Evolutionary conservation across 2,113 vertebrate species (phyloP).

Genomic region (Hypocryptadius cinnamomeus): DNA sequence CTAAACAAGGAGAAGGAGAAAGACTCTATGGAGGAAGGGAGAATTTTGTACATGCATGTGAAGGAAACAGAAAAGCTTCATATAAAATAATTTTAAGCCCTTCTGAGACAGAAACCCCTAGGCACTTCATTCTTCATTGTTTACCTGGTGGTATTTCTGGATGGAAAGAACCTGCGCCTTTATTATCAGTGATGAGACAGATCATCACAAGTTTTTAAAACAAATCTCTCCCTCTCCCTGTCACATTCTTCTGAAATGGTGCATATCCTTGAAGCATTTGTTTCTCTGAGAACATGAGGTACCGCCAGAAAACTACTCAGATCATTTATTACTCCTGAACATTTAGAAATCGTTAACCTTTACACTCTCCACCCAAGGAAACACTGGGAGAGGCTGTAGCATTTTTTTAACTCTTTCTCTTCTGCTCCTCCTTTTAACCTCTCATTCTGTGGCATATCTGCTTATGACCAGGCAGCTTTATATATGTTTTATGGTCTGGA

Average conservation of each 20-base stretch:
- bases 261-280: slow-evolving; percentile 43
- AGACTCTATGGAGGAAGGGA: background rate
- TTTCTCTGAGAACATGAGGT: slow-evolving; percentile 56
- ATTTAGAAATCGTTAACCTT: slow-evolving; percentile 64
- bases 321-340: slow-evolving; percentile 62
- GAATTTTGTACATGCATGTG: background rate
- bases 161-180: background rate
- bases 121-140: background rate
- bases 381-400: slow-evolving; percentile 14
- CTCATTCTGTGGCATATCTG: background rate
- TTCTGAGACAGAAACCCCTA: background rate
- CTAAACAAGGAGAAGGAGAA: background rate
- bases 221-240: slow-evolving; percentile 21
- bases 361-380: slow-evolving; percentile 50
- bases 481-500: background rate
- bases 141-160: background rate
- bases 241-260: slow-evolving; percentile 61
- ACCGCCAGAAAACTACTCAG: slow-evolving; percentile 57
- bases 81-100: background rate
- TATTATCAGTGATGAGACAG: background rate
- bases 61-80: background rate
- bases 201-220: slow-evolving; percentile 17
- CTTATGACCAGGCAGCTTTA: background rate
- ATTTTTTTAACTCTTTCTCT: slow-evolving; percentile 19
- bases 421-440: background rate